These are phyloP conservation scores for Hyles euphorbiae DNA, from an alignment of 1,140 invertebrate genomes.

Conservation along the genomic window DNA sequence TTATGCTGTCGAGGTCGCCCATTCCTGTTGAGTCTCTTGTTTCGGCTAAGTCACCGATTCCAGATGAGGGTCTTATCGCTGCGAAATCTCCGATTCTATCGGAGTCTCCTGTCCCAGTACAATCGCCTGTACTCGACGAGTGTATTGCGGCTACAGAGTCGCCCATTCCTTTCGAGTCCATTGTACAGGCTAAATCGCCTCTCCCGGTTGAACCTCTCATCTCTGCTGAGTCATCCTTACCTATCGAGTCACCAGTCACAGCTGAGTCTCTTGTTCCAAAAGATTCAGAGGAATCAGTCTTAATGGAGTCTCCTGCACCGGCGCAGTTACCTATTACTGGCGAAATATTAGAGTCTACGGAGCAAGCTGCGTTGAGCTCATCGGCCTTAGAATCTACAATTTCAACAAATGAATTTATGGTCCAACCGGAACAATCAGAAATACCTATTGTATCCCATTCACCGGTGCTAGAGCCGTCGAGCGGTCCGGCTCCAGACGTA, in stretches of 20 bases:
- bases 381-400: too few species aligned
- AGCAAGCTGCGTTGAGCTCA: too few species aligned
- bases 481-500: conserved; percentile 45
- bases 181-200: conserved; percentile 8
- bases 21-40: conserved; percentile 20
- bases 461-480: background rate
- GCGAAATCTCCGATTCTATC: conserved; percentile 4
- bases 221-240: conserved; percentile 9
- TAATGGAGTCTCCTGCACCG: too few species aligned
- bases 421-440: too few species aligned
- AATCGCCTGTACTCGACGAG: background rate
- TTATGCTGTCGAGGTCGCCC: conserved; percentile 15
- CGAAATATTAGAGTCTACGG: too few species aligned
- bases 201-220: conserved; percentile 2
- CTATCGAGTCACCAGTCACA: too few species aligned
- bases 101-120: conserved; percentile 1
- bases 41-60: conserved; percentile 31
- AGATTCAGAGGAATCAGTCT: too few species aligned
- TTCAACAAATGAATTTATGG: too few species aligned
- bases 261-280: too few species aligned
- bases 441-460: conserved; percentile 3
- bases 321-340: too few species aligned
- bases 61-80: conserved; percentile 7
- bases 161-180: background rate
- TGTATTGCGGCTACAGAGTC: background rate